Conservation (phyloP, 2,797 vertebrate species). For the Cyprinella venusta region DNA sequence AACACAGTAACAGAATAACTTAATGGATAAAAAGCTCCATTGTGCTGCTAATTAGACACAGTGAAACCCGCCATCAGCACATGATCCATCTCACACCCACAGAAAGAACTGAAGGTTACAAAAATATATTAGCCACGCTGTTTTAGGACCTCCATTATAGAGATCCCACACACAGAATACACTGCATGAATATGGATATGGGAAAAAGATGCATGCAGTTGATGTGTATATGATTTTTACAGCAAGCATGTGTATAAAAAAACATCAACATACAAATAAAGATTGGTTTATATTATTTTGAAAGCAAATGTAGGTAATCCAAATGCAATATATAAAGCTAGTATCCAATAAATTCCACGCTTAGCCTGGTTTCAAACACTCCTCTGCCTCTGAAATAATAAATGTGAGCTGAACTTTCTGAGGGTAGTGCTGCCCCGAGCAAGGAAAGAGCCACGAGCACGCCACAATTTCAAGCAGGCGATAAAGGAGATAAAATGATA, state of each 20-base stretch:
- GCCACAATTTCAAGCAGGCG: conserved; percentile 75
- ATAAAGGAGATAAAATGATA: conserved; percentile 80
- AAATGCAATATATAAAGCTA: conserved; percentile 77
- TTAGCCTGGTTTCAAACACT: conserved; percentile 77
- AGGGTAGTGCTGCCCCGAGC: conserved; percentile 77
- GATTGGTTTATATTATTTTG: conserved; percentile 41
- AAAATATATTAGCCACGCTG: conserved; percentile 58
- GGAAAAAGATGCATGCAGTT: conserved; percentile 30
- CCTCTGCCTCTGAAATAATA: conserved; percentile 77
- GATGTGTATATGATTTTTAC: conserved; percentile 21
- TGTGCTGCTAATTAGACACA: conserved; percentile 81
- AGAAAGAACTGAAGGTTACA: conserved; percentile 60
- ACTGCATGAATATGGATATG: conserved; percentile 23
- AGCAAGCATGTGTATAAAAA: conserved; percentile 27
- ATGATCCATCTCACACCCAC: conserved; percentile 70
- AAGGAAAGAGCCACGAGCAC: conserved; percentile 72
- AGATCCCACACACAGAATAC: conserved; percentile 55
- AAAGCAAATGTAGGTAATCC: conserved; percentile 66
- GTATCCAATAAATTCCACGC: conserved; percentile 75
- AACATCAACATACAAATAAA: conserved; percentile 49
- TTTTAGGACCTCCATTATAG: conserved; percentile 55
- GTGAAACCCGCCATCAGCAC: conserved; percentile 78
- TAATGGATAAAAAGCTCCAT: conserved; percentile 81
- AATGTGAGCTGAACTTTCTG: conserved; percentile 77
- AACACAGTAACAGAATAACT: conserved; percentile 75